phyloP scores from a whole-genome alignment of 1,140 invertebrate species.

The Drosophila erecta region DNA sequence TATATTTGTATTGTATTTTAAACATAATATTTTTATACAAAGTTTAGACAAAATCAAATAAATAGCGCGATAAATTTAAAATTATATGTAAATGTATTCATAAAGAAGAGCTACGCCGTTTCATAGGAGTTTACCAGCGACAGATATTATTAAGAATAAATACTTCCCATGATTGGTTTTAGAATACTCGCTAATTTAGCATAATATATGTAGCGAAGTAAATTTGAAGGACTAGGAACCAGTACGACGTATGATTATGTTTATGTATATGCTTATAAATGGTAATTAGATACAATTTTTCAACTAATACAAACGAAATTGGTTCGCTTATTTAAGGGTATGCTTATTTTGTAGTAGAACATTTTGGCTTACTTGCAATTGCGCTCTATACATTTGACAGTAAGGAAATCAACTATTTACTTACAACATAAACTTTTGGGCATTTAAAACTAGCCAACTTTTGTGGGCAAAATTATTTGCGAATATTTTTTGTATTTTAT shows the following conservation, averaged over 20 bases:
- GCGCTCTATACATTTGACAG: slow-evolving; percentile 31
- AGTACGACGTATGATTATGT: slow-evolving; percentile 70
- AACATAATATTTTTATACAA: slow-evolving; percentile 61
- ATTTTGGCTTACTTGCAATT: slow-evolving; percentile 55
- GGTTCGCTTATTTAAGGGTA: slow-evolving; percentile 29
- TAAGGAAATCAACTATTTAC: slow-evolving; percentile 29
- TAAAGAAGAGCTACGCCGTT: slow-evolving; percentile 64
- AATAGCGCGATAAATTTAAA: slow-evolving; percentile 38
- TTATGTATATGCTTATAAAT: slow-evolving; percentile 20
- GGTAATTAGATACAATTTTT: slow-evolving; percentile 29
- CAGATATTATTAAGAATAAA: slow-evolving; percentile 71
- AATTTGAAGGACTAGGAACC: slow-evolving; percentile 76
- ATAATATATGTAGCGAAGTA: slow-evolving; percentile 61
- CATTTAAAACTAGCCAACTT: slow-evolving; percentile 22
- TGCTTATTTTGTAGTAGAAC: slow-evolving; percentile 47
- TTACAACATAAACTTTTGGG: slow-evolving; percentile 25
- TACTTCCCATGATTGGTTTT: slow-evolving; percentile 61
- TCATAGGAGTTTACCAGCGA: slow-evolving; percentile 56
- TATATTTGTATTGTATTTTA: slow-evolving; percentile 50
- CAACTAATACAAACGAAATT: slow-evolving; percentile 31
- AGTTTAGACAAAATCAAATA: slow-evolving; percentile 42
- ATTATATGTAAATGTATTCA: slow-evolving; percentile 40
- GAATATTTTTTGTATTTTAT: slow-evolving; percentile 18
- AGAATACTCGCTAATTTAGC: slow-evolving; percentile 58
- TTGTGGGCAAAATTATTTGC: slow-evolving; percentile 15